phyloP scores from a whole-genome alignment of 2,113 vertebrate genomes.

The rabbit (Oryctolagus cuniculus) region mOryCun1.1 NC_091448.1:7749501-7750000 shows the following conservation, averaged over 20 bases:
- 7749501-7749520: background rate
- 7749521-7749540: slow-evolving; percentile 4
- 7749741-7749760: background rate
- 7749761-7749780: background rate
- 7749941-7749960: background rate
- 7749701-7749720: background rate
- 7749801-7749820: background rate
- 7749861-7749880: fast-evolving
- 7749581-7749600: too few relatives aligned
- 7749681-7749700: background rate
- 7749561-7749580: background rate
- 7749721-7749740: background rate
- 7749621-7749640: background rate
- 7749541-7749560: background rate
- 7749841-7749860: background rate
- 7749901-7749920: too few relatives aligned
- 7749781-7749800: background rate
- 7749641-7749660: fast-evolving
- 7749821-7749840: background rate
- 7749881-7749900: background rate
- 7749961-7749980: background rate
- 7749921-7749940: fast-evolving
- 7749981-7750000: fast-evolving
- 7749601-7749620: background rate
- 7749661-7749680: background rate